Percentiles rank a stretch among this genome's conserved stretches.
These are phyloP conservation scores for Rhincodon typus DNA, from an alignment of 2,797 vertebrate species.

Conservation along the genomic window DNA sequence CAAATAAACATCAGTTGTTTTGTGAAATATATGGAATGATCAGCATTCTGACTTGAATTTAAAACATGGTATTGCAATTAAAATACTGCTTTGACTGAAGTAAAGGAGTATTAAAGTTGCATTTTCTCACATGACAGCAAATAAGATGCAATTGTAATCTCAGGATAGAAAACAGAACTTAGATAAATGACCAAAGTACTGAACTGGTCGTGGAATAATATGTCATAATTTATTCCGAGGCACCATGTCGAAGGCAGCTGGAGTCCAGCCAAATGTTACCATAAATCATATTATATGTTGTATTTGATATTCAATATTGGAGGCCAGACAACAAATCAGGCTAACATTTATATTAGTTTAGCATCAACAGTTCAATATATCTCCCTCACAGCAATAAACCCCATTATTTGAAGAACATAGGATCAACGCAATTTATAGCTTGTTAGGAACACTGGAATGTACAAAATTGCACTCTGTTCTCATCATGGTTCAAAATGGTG, in stretches of 20 bases:
- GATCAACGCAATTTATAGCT: neutral
- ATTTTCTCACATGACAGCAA: neutral
- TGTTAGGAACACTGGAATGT: neutral
- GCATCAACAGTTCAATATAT: neutral
- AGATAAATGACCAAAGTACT: neutral
- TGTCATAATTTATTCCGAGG: neutral
- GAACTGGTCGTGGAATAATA: neutral
- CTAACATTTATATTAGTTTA: constrained; percentile 1
- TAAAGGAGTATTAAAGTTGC: too few species aligned
- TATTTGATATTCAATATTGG: neutral
- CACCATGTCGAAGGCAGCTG: neutral
- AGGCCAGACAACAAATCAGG: constrained; percentile 5
- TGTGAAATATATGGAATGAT: neutral
- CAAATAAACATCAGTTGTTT: neutral
- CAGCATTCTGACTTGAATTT: neutral
- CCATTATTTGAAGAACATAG: neutral
- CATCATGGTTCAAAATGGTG: neutral
- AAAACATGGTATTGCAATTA: neutral
- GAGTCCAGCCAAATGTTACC: neutral
- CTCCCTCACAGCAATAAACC: neutral
- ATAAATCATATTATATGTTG: constrained; percentile 18
- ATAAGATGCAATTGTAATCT: too few species aligned
- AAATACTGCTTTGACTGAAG: neutral
- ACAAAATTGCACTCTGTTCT: neutral
- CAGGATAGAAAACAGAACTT: neutral